phyloP scores from a whole-genome alignment of 2,113 vertebrate genomes.

The Serilophus lunatus region DNA sequence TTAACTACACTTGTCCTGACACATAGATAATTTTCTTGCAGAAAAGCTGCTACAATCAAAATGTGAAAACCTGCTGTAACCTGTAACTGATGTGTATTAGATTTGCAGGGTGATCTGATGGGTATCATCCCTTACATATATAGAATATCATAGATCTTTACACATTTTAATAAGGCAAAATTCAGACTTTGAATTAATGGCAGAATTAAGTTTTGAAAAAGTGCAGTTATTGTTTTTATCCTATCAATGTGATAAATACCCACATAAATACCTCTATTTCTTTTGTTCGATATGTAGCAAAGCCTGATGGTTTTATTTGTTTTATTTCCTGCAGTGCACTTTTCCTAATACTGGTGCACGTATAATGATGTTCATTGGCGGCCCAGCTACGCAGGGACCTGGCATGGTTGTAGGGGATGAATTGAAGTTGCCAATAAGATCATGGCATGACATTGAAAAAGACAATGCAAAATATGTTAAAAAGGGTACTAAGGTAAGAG shows the following conservation, averaged over 20 bases:
- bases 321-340: constrained; percentile 80
- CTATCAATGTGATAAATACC: neutral
- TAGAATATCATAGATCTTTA: accelerated
- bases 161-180: neutral
- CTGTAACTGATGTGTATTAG: neutral
- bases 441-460: constrained; percentile 98
- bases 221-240: neutral
- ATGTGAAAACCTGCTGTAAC: neutral
- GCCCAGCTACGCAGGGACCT: constrained; percentile 93
- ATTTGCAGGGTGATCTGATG: neutral
- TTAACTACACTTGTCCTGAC: neutral
- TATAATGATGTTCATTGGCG: constrained; percentile 97
- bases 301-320: neutral
- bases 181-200: neutral
- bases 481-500: constrained; percentile 93
- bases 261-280: neutral
- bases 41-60: neutral
- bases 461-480: constrained; percentile 98
- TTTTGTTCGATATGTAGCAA: neutral
- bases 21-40: neutral
- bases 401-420: constrained; percentile 99
- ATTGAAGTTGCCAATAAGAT: constrained; percentile 92
- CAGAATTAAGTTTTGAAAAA: neutral
- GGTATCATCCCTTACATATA: neutral
- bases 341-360: constrained; percentile 95